Percentiles rank a stretch among this genome's conserved stretches.
phyloP scores from a whole-genome alignment of 2,113 vertebrate species.

The Halcyon malimbica region DNA sequence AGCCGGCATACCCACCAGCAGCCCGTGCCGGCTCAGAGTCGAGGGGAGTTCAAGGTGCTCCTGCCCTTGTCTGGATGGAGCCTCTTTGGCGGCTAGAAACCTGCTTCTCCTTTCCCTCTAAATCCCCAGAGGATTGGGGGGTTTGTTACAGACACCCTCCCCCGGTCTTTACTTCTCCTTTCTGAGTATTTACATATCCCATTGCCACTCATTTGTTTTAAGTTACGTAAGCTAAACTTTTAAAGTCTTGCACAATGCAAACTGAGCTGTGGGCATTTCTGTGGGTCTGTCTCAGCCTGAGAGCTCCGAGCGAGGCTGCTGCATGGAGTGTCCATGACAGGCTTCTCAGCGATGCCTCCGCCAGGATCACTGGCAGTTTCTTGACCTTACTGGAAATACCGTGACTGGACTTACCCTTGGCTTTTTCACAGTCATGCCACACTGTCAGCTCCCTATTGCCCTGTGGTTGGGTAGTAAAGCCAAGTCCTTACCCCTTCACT shows the following conservation, averaged over 20 bases:
- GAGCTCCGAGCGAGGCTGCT: background rate
- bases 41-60: background rate
- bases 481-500: background rate
- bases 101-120: background rate
- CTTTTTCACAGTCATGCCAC: background rate
- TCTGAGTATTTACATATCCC: background rate
- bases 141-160: background rate
- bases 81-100: background rate
- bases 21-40: background rate
- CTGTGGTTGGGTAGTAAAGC: background rate
- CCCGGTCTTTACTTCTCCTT: background rate
- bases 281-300: fast-evolving
- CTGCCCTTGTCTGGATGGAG: background rate
- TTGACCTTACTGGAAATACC: background rate
- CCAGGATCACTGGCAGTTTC: background rate
- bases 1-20: background rate
- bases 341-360: background rate
- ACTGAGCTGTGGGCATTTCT: background rate
- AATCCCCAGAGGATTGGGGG: fast-evolving
- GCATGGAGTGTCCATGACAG: fast-evolving
- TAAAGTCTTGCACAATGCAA: fast-evolving
- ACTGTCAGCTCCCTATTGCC: background rate
- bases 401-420: background rate
- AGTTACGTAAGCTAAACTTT: background rate
- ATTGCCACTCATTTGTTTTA: background rate